Conservation (phyloP, 2,797 vertebrate species). For the Urosaurus nigricauda region DNA sequence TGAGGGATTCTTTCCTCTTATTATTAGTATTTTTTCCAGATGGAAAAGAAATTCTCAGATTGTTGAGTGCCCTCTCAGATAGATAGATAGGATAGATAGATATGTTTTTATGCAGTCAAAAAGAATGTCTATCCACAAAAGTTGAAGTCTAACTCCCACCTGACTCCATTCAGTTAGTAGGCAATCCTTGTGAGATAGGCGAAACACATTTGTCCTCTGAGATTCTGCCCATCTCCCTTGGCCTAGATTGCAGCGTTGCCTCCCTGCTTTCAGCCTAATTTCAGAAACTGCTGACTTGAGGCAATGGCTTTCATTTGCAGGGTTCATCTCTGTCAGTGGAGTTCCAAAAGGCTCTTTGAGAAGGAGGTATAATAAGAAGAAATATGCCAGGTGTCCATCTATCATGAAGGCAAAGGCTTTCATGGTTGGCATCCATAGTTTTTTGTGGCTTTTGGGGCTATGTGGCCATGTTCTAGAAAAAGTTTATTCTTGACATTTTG, state of each 20-base stretch:
- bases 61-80: too few species aligned
- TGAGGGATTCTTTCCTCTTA: background rate
- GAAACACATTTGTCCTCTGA: background rate
- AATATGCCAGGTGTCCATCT: background rate
- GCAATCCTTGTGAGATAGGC: background rate
- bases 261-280: background rate
- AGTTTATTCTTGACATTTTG: too few species aligned
- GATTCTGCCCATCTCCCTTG: background rate
- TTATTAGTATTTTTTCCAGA: background rate
- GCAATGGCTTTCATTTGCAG: accelerated
- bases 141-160: background rate
- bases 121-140: too few species aligned
- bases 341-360: background rate
- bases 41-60: background rate
- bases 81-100: too few species aligned
- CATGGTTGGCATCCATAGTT: too few species aligned
- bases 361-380: slow-evolving; percentile 32
- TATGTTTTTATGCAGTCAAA: too few species aligned
- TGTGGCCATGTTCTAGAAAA: too few species aligned
- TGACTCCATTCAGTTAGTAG: background rate
- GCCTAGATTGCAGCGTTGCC: background rate
- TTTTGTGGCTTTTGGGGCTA: too few species aligned
- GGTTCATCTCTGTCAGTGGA: background rate
- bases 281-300: slow-evolving; percentile 51
- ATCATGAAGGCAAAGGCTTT: too few species aligned